Conservation (phyloP, 2,797 vertebrate genomes). For the Enteromius trimaculatus region DNA sequence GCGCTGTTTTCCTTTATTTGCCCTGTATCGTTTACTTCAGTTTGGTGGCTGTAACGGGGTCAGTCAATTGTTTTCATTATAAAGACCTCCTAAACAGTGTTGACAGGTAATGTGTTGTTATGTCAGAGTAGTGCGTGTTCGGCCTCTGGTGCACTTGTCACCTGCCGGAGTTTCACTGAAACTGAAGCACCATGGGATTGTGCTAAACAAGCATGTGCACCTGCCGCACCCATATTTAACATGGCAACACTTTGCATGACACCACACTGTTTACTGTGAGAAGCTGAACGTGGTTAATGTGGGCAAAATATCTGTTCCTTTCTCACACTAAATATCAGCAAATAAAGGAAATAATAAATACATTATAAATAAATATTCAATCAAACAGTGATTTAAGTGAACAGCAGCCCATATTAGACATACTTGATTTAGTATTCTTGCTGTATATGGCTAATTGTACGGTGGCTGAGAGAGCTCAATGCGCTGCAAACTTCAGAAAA, state of each 20-base stretch:
- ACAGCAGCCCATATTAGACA: not conserved
- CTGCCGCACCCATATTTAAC: constrained; percentile 56
- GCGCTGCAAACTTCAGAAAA: no score
- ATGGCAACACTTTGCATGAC: constrained; percentile 41
- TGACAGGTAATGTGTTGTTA: not conserved
- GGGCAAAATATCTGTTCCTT: not conserved
- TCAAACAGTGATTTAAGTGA: not conserved
- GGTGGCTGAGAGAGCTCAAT: no score
- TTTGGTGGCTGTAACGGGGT: constrained; percentile 27
- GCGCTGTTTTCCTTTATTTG: not conserved
- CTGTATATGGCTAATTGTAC: not conserved
- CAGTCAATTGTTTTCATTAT: not conserved
- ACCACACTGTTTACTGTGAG: constrained; percentile 13
- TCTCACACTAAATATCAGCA: not conserved
- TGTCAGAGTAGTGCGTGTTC: not conserved
- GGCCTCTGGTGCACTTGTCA: constrained; percentile 36
- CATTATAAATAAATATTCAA: not conserved
- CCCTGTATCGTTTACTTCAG: not conserved
- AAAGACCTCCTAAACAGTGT: not conserved
- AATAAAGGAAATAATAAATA: not conserved
- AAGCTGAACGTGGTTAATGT: constrained; percentile 20
- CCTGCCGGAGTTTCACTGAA: constrained; percentile 69
- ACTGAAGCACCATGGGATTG: constrained; percentile 61
- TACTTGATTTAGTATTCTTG: not conserved
- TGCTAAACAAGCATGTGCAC: constrained; percentile 47